Conservation (phyloP, 2,113 vertebrate species). For the Anolis carolinensis region DNA sequence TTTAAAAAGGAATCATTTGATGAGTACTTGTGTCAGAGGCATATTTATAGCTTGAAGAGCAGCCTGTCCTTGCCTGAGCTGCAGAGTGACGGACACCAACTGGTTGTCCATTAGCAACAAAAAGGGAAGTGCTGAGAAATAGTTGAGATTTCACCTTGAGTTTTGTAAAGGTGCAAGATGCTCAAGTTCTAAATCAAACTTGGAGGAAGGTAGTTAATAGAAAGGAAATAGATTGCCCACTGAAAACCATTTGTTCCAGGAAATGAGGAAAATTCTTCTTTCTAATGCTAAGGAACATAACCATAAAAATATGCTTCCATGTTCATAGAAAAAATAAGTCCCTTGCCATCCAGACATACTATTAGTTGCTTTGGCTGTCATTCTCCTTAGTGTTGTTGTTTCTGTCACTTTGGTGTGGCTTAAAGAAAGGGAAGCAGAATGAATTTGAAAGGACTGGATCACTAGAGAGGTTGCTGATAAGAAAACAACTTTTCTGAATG, state of each 20-base stretch:
- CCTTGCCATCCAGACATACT: neutral
- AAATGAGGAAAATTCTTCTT: neutral
- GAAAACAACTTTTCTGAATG: no score
- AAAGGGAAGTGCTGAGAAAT: conserved; percentile 42
- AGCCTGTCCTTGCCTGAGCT: conserved; percentile 62
- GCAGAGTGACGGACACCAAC: conserved; percentile 43
- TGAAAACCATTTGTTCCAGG: conserved; percentile 25
- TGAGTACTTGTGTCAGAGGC: conserved; percentile 53
- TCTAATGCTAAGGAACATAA: neutral
- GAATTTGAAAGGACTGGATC: no score
- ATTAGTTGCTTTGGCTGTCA: no score
- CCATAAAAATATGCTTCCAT: neutral
- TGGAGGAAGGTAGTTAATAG: conserved; percentile 40
- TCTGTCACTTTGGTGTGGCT: no score
- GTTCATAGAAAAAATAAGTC: neutral
- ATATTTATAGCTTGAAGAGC: conserved; percentile 59
- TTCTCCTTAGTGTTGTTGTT: no score
- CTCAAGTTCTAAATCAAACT: conserved; percentile 48
- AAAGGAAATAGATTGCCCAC: conserved; percentile 17
- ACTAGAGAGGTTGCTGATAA: no score
- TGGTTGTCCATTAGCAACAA: conserved; percentile 58
- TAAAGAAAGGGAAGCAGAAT: no score
- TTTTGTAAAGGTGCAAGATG: conserved; percentile 53
- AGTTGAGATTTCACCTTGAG: conserved; percentile 60
- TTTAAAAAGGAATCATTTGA: conserved; percentile 44